These are phyloP conservation scores for Pocota personata DNA, from an alignment of 2,888 invertebrate genomes.

Conservation along the genomic window DNA sequence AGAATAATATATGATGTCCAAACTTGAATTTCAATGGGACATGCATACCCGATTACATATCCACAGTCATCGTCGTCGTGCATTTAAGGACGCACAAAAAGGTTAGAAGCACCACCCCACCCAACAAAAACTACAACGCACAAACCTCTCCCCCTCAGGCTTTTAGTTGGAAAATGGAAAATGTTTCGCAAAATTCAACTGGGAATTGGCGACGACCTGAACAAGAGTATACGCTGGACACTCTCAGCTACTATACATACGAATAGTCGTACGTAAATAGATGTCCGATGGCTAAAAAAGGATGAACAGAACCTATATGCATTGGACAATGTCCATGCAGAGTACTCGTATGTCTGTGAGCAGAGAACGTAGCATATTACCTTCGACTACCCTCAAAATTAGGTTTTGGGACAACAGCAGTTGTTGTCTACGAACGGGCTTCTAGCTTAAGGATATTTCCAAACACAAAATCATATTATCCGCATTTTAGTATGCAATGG, in stretches of 20 bases:
- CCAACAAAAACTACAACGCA: slow-evolving; percentile 33
- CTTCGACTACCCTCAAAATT: slow-evolving; percentile 59
- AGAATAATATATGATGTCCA: slow-evolving; percentile 77
- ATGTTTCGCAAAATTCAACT: slow-evolving; percentile 67
- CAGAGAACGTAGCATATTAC: slow-evolving; percentile 30
- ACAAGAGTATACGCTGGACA: slow-evolving; percentile 41
- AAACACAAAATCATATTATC: slow-evolving; percentile 72
- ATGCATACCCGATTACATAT: slow-evolving; percentile 64
- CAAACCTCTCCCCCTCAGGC: slow-evolving; percentile 3
- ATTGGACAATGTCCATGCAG: slow-evolving; percentile 22
- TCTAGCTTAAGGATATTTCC: slow-evolving; percentile 52
- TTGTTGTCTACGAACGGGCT: neutral
- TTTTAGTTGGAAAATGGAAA: slow-evolving; percentile 54
- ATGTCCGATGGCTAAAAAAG: neutral
- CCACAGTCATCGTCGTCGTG: slow-evolving; percentile 29
- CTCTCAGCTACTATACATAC: slow-evolving; percentile 1
- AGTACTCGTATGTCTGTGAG: neutral
- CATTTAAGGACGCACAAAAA: slow-evolving; percentile 70
- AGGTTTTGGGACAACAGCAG: slow-evolving; percentile 31
- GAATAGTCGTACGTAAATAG: too few species aligned
- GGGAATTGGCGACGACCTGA: slow-evolving; percentile 65
- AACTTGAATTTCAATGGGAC: slow-evolving; percentile 76
- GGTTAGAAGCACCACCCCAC: slow-evolving; percentile 32
- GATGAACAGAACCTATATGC: slow-evolving; percentile 43
- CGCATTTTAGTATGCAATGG: slow-evolving; percentile 62